Percentiles rank a stretch among this genome's conserved stretches.
phyloP scores from a whole-genome alignment of 2,888 invertebrate genomes.

The Standfussiana lucernea region DNA sequence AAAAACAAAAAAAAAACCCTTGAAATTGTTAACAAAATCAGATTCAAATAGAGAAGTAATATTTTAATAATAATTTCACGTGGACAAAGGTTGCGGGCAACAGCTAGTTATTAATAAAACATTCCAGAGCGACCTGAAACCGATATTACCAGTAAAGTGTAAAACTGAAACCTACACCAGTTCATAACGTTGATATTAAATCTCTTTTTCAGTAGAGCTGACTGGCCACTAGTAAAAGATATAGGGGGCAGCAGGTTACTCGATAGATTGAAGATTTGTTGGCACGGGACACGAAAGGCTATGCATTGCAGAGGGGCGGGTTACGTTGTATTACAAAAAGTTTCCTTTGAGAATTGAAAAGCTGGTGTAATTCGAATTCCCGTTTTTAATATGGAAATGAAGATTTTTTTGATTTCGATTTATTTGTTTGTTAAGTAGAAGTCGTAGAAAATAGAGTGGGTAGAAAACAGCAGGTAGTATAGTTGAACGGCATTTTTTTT shows the following conservation, averaged over 20 bases:
- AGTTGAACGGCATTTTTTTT: too few relatives aligned
- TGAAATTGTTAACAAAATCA: too few relatives aligned
- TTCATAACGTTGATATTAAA: constrained; percentile 43
- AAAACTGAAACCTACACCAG: constrained; percentile 3
- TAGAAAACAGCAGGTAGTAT: too few relatives aligned
- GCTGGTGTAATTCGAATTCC: background rate
- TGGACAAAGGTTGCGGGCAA: too few relatives aligned
- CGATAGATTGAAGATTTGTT: constrained; percentile 59
- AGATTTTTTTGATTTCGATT: background rate
- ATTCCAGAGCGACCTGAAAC: background rate
- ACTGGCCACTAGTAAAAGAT: constrained; percentile 37
- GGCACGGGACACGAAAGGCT: constrained; percentile 48
- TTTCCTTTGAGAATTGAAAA: constrained; percentile 12
- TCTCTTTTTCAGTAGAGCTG: constrained; percentile 31
- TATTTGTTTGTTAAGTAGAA: background rate
- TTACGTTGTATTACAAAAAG: constrained; percentile 30
- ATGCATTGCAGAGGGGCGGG: constrained; percentile 32
- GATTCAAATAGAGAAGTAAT: too few relatives aligned
- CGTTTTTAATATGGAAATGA: background rate
- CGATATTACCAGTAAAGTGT: background rate
- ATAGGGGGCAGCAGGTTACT: constrained; percentile 44
- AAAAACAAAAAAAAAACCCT: too few relatives aligned
- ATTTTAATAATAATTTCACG: too few relatives aligned
- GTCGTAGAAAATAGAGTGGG: too few relatives aligned
- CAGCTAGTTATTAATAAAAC: background rate